Base-by-base conservation (phyloP, 1,140 invertebrate species). In the Drosophila neocordata region DNA sequence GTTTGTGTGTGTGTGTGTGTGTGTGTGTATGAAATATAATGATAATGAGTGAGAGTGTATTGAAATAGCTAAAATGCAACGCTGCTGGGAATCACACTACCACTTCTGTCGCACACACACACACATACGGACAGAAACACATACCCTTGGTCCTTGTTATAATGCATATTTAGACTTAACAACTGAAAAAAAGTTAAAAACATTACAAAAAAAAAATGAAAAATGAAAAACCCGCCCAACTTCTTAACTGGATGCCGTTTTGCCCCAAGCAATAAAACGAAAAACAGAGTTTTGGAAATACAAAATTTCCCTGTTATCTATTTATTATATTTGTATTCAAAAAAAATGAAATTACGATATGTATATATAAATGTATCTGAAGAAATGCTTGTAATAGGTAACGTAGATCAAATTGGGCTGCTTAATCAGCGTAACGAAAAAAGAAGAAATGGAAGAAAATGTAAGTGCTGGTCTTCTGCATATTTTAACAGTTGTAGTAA, bases 241-340 rank as follows among this genome's bases (percentile, higher is more conserved):
- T 48, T 60, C 41, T 56, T 31, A 27, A 70, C 69, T 53, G 65
- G 41, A 78, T 78, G 73, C 41, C 72, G 69, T 69, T 71, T 58
- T 41, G 66, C 41, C 41, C 62, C 53, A 68, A 77, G 76, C 68
- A 66, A 77, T 48, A 70, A 85, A 69, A 60, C 59, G 61, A 22
- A n/a, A 41, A 69, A 67, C 68, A 69, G 65, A 65, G 65, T 68
- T 75, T 75, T 80, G 69, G 62, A 61, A 69, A 69, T 72, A 76
- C 67, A 76, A 73, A 73, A 22, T 56, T 34, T 44, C 72, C 66
- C 41, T 79, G 20, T 0, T 20, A 51, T 76, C 15, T 62, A 55
- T 55, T 68, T 65, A 60, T 55, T 65, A 55, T 44, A 44, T 18
- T 15, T 13, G 18, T 31, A 22, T 12, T 12, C 9, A 38, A 11